These are phyloP conservation scores for Parasteatoda lunata DNA, from an alignment of 2,888 invertebrate genomes.

Conservation along the genomic window DNA sequence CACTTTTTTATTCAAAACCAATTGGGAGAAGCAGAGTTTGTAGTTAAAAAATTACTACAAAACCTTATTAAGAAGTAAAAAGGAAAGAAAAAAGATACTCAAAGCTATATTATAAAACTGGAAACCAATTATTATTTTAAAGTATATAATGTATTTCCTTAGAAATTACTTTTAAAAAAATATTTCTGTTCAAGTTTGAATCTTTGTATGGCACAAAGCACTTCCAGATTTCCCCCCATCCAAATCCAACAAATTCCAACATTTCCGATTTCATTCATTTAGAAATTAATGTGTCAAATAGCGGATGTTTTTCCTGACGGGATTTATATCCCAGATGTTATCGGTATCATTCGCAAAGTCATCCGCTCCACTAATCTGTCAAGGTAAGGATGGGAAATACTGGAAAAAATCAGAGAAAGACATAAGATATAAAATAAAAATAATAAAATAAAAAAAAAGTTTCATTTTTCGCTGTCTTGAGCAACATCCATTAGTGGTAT, in stretches of 20 bases:
- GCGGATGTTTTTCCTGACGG: not conserved
- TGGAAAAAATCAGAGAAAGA: conserved; percentile 4
- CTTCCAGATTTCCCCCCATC: too few relatives aligned
- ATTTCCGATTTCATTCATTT: not conserved
- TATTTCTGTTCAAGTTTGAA: too few relatives aligned
- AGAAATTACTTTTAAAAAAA: too few relatives aligned
- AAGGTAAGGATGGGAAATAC: conserved; percentile 6
- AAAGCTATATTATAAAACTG: too few relatives aligned
- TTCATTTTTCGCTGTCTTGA: conserved; percentile 55
- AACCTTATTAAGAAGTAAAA: too few relatives aligned
- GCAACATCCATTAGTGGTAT: conserved; percentile 58
- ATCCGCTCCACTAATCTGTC: conserved; percentile 4
- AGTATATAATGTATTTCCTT: too few relatives aligned
- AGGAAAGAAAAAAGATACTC: too few relatives aligned
- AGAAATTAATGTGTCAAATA: conserved; percentile 2
- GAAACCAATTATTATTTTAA: too few relatives aligned
- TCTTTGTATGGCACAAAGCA: too few relatives aligned
- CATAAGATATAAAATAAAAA: conserved; percentile 38
- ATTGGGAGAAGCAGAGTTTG: too few relatives aligned
- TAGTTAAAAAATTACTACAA: too few relatives aligned
- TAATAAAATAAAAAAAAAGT: conserved; percentile 26
- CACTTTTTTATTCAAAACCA: too few relatives aligned
- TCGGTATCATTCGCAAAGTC: not conserved
- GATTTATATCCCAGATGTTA: conserved; percentile 14
- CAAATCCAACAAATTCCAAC: not conserved